A percentile compares a stretch with the other conserved stretches of the same genome.
Conservation (phyloP, 92 coral and sea anemone genomes). For the Epizoanthus illoricatus region DNA sequence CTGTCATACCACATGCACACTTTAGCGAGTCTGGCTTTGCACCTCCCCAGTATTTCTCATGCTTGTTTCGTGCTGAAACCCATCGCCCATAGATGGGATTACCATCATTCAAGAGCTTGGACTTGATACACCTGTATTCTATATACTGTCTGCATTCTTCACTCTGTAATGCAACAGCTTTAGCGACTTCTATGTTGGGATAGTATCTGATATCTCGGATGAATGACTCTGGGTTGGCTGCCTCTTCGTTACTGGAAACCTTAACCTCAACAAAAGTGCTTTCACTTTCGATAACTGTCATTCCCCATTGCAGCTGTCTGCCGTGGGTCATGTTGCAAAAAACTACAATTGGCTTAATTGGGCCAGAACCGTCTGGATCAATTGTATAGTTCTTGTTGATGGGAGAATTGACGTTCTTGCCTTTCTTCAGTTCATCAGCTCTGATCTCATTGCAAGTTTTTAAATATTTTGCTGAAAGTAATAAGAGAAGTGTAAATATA, state of each 20-base stretch:
- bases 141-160: conserved; percentile 69
- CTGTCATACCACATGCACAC: conserved; percentile 72
- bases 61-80: conserved; percentile 72
- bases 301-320: conserved; percentile 45
- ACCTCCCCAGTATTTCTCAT: conserved; percentile 81
- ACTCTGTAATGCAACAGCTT: conserved; percentile 75
- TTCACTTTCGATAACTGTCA: conserved; percentile 51
- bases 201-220: conserved; percentile 58
- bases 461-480: conserved; percentile 51
- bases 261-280: conserved; percentile 43
- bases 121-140: conserved; percentile 73
- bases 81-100: conserved; percentile 61
- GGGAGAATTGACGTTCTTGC: not conserved
- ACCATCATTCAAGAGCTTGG: conserved; percentile 50
- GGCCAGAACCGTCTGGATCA: conserved; percentile 90
- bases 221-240: conserved; percentile 38
- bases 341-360: conserved; percentile 46
- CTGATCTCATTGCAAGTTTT: conserved; percentile 55
- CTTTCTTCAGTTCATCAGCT: conserved; percentile 11
- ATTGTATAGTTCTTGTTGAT: conserved; percentile 49
- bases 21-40: conserved; percentile 47
- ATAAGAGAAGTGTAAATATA: too few relatives aligned
- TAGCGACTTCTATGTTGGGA: conserved; percentile 55
- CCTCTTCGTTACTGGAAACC: conserved; percentile 46
- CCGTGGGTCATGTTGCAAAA: conserved; percentile 73